Base-by-base conservation (phyloP, 2,888 invertebrate species). In the Syrphus vitripennis region DNA sequence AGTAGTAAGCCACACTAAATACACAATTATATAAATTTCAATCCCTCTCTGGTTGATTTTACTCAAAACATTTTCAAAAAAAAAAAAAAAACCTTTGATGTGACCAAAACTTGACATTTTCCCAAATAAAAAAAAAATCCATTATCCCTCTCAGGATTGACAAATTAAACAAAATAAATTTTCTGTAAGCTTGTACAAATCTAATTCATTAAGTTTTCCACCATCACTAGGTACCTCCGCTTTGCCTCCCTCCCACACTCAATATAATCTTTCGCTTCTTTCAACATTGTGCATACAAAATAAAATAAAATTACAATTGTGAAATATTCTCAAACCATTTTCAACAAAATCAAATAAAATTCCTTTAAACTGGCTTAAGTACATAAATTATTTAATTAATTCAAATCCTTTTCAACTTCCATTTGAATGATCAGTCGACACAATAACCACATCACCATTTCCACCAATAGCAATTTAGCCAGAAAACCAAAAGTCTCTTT, bases 371-470 rank as follows among this genome's bases (percentile, higher is more conserved):
- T 67, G n/a, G 48, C 50, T 67, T 67, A 57, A 37, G 57, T 37
- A 76, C 76, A 42, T 29, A 76, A 57, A 76, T 76, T 69, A 45
- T 69, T 76, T 69, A 83, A 83, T 78, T 72, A 69, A 74, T 74
- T 74, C 61, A 74, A 83, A 63, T 77, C 79, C 50, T 74, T 63
- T 78, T 76, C 71, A 40, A 34, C 67, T 65, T 72, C 65, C 72
- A 82, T 59, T 53, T 16, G 82, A 78, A 50, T 72, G 82, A 83
- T 78, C 71, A 31, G 12, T 59, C 21, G 37, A 59, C 21, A 40
- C 57, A 55, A 55, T 9, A 19, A n/a, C n/a, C 21, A 9, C 55
- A 71, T 14, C 21, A 19, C 5, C 34, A 67, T 9, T 6, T 7
- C 34, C 48, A 37, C 48, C 37, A 31, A 67, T 31, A 63, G 48